Conservation (phyloP, 1,140 invertebrate genomes). For the Ceratosolen fusciceps region DNA sequence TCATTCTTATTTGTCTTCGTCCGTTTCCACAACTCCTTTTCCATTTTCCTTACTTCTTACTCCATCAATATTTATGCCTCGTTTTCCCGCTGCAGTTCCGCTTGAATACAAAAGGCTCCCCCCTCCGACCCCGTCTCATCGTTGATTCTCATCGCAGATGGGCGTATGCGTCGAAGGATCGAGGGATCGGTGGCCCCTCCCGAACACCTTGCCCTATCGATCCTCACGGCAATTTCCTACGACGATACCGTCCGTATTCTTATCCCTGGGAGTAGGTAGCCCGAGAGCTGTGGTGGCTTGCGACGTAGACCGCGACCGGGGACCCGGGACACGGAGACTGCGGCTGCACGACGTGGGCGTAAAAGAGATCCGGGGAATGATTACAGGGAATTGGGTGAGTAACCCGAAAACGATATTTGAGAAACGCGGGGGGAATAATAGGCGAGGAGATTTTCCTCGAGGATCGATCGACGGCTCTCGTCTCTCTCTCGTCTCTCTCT, state of each 20-base stretch:
- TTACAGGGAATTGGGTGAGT: conserved; percentile 64
- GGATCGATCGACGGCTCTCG: conserved; percentile 43
- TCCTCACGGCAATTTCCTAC: neutral
- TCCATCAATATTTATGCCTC: neutral
- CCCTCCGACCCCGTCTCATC: too few species aligned
- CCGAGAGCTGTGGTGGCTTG: too few species aligned
- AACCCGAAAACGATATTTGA: conserved; percentile 59
- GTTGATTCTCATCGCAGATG: conserved; percentile 61
- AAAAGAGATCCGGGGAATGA: conserved; percentile 59
- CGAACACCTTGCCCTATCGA: conserved; percentile 49
- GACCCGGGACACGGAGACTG: too few species aligned
- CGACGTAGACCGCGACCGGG: too few species aligned
- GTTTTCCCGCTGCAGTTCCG: neutral
- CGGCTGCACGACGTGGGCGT: too few species aligned
- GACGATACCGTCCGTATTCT: too few species aligned
- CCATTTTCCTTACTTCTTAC: neutral
- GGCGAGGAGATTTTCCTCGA: conserved; percentile 50
- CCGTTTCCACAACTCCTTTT: neutral
- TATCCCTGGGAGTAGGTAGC: too few species aligned
- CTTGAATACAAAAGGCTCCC: neutral
- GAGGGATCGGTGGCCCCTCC: conserved; percentile 63
- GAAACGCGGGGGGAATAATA: conserved; percentile 59
- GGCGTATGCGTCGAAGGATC: too few species aligned
- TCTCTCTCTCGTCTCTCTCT: neutral
- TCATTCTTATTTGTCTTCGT: too few species aligned